These are phyloP conservation scores for Poicephalus gulielmi DNA, from an alignment of 2,113 vertebrate species.

Conservation along the genomic window DNA sequence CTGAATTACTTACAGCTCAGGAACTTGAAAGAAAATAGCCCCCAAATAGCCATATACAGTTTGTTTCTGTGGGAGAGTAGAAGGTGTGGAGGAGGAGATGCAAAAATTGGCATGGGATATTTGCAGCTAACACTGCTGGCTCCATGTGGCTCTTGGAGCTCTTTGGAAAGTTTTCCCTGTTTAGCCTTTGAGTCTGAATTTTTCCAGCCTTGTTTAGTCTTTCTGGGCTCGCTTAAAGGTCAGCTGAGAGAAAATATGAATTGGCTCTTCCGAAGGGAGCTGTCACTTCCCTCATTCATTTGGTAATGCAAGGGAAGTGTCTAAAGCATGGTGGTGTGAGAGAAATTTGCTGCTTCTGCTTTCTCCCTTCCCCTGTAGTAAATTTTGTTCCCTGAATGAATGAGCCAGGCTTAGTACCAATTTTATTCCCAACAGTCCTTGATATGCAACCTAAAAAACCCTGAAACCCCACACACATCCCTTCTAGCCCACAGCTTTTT, in stretches of 20 bases:
- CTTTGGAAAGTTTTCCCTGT: neutral
- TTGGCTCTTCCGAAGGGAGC: neutral
- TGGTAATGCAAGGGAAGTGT: neutral
- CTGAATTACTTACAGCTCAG: neutral
- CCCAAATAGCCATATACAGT: accelerated
- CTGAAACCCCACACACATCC: neutral
- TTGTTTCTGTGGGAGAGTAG: neutral
- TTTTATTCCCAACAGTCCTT: neutral
- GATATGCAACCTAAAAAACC: neutral
- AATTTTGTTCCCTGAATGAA: neutral
- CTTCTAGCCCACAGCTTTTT: neutral
- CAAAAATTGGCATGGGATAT: neutral
- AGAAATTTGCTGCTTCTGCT: neutral
- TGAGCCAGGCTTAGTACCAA: neutral
- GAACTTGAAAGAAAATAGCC: neutral
- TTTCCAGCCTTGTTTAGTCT: constrained; percentile 19
- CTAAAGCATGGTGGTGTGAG: neutral
- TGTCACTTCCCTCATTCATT: neutral
- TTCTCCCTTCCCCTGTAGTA: neutral
- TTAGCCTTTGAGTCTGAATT: neutral
- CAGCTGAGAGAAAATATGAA: constrained; percentile 10
- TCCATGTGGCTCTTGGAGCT: neutral
- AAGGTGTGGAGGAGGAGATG: neutral
- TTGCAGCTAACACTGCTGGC: neutral
- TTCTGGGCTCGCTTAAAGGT: constrained; percentile 8